Base-by-base conservation (phyloP, 2,888 invertebrate species). In the Dilophus febrilis region DNA sequence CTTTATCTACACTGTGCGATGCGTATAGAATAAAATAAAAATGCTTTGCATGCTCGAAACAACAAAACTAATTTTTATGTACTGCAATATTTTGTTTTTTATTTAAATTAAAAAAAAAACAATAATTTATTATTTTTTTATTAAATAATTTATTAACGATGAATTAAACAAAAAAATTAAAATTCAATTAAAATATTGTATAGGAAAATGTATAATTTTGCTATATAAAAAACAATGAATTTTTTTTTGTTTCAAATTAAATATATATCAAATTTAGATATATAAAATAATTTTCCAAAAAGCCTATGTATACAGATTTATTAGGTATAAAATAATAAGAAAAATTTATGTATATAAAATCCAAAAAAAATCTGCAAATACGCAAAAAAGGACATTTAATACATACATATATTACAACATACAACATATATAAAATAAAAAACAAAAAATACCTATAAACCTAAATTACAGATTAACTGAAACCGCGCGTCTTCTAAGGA, bases 401-500 rank as follows among this genome's bases (percentile, higher is more conserved):
- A 22, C 4, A 22, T 8, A 22, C 26, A 33, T n/a, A 32, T 30
- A 14, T 11, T 12, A 30, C 31, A 18, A 29, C 26, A 35, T 40
- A 40, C 18, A 13, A 8, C 8, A 32, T 38, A 33, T 34, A 39
- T 35, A 38, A 28, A 40, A 19, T 42, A 35, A 39, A 43, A 46
- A 44, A 42, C 18, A 31, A 30, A 41, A 30, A 26, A 44, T 38
- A 42, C 26, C 19, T 33, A 33, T 7, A 16, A 39, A 37, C 34
- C 39, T 35, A 43, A 45, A 43, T 70, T 72, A 63, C 79, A 91
- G 90, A 79, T 80, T 91, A 68, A 88, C 90, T 68, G 94, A 95
- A 78, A 92, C 91, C 59, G 91, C 92, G 64, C 78, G 92, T 56
- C 77, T 95, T 62, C 79, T 95, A 68, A 83, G 85, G 70, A 88